Base-by-base conservation (phyloP, 2,797 vertebrate species). In the Enteromius viviparus region DNA sequence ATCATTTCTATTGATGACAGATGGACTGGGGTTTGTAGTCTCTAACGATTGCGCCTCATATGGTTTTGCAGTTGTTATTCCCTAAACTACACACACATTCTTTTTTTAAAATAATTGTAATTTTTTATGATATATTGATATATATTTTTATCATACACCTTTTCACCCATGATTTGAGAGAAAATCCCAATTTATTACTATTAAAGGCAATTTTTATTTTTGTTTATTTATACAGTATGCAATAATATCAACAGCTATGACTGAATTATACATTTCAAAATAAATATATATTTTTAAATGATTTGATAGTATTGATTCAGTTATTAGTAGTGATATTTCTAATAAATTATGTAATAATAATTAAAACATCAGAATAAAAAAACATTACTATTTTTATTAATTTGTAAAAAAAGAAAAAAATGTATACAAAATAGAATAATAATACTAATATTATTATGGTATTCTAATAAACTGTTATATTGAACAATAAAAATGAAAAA, bases 21-120 rank as follows among this genome's bases (percentile, higher is more conserved):
- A 23, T 26, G 19, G 26, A 5, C 21, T 64, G 40, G 68, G 68
- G 62, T 62, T 34, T 49, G 55, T 80, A 71, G 78, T 71, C 19
- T 26, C 6, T 45, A 1, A 42, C 4, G 8, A 66, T 2, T 19
- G 32, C 32, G 12, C 15, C 64, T 26, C 19, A n/a, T 0, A 1
- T 3, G 19, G 5, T 12, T 14, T 53, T 74, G 19, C 51, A 34
- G 49, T 34, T 55, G 53, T 55, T 5, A 49, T 5, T 49, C 42
- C 42, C 42, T 45, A 45, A 45, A 45, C 42, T 11, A 42, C 40
- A 47, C 45, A 12, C 42, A 45, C 45, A 14, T 3, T 12, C 12
- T 47, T 47, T 47, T 1, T 55, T 21, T 21, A 21, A n/a, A n/a
- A 10, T 7, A 55, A 55, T 53, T 8, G 19, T 11, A 42, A 0